Base-by-base conservation (phyloP, 1,140 invertebrate species). In the Micrasema minimum region DNA sequence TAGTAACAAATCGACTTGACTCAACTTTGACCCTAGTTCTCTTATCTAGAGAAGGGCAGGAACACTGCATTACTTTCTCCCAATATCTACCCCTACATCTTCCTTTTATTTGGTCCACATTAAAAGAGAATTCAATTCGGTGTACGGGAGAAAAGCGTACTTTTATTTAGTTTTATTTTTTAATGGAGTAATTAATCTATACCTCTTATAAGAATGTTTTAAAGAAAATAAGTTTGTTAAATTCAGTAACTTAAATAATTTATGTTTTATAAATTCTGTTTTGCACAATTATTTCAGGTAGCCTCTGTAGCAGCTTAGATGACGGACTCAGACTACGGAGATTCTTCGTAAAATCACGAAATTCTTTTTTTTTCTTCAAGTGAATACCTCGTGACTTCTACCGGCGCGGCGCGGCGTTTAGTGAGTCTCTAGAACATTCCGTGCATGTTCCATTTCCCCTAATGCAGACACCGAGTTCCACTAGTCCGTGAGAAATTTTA, bases 1-100 rank as follows among this genome's bases (percentile, higher is more conserved):
- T 59, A 69, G 26, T 69, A 69, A 69, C 66, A 59, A 69, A 69
- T 69, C 41, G 66, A 69, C 66, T 55, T 37, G 53, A 23, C 66
- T 55, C 35, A 67, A 69, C 66, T 69, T 46, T 59, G 57, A 45
- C 53, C 66, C 53, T 9, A 14, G 35, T 23, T 22, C 14, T 41
- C 59, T 64, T 64, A 64, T 64, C 59, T 69, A 16, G 18, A 38
- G 3, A 43, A 35, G 41, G 51, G 41, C 43, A 59, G 46, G 66
- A 55, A 69, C 66, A 59, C 18, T 59, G 53, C 66, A 59, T 59
- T 59, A 59, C 31, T 59, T 48, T 59, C 22, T n/a, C 51, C 11
- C 26, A 43, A 26, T 64, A 46, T 64, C 59, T 64, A 41, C 41
- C 59, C 43, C 12, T 26, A 14, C 59, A 46, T 45, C 59, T 64